Evolutionary conservation across 2,888 invertebrate species (phyloP).

Genomic region (Cryptus armator): DNA sequence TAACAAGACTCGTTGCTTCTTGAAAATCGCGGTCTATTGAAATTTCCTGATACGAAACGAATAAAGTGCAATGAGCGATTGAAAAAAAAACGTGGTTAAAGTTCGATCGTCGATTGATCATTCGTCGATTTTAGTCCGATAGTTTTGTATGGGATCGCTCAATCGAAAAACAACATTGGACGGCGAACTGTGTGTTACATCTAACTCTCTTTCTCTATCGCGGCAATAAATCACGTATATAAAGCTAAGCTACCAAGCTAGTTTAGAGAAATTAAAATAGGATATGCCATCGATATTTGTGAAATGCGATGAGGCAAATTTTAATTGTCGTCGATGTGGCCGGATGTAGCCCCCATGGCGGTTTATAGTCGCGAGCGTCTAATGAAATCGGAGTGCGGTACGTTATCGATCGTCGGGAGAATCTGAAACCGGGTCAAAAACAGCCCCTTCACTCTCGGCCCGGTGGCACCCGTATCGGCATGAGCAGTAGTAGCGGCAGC

Average conservation of each 20-base stretch:
- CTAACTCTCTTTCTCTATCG: too few relatives aligned
- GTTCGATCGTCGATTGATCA: background rate
- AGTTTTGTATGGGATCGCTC: background rate
- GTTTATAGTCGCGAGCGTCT: constrained; percentile 9
- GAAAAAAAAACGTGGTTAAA: too few relatives aligned
- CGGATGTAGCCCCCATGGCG: background rate
- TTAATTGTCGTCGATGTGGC: background rate
- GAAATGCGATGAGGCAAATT: background rate
- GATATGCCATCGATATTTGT: background rate
- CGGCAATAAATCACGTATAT: too few relatives aligned
- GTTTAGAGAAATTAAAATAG: too few relatives aligned
- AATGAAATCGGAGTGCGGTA: constrained; percentile 45
- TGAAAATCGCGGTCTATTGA: constrained; percentile 12
- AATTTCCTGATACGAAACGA: background rate
- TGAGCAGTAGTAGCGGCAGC: constrained; percentile 52
- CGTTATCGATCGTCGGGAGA: constrained; percentile 61
- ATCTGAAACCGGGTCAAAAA: constrained; percentile 67
- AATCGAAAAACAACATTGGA: background rate
- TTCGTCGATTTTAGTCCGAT: background rate
- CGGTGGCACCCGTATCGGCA: constrained; percentile 58
- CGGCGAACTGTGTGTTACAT: too few relatives aligned
- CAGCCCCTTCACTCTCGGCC: constrained; percentile 57
- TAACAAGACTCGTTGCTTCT: background rate
- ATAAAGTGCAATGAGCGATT: background rate
- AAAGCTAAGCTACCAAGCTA: too few relatives aligned